Evolutionary conservation across 2,113 vertebrate species (phyloP).

Genomic region (Regulus satrapa): DNA sequence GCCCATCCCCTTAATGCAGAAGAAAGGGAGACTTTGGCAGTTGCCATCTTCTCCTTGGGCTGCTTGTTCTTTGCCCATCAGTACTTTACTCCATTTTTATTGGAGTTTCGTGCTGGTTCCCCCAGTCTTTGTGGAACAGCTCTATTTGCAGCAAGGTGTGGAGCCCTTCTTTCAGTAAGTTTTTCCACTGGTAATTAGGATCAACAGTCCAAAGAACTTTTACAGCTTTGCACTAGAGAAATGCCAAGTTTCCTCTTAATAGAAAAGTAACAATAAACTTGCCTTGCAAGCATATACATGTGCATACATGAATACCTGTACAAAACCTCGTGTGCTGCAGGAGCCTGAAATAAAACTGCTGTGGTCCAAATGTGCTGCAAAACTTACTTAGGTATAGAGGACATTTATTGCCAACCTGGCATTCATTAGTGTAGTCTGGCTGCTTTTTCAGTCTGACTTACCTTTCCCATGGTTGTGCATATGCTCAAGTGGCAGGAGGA

Average conservation of each 20-base stretch:
- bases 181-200: constrained; percentile 31
- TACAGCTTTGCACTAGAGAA: constrained; percentile 14
- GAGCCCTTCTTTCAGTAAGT: constrained; percentile 36
- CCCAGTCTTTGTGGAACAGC: not conserved
- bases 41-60: not conserved
- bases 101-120: not conserved
- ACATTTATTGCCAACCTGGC: not conserved
- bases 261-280: not conserved
- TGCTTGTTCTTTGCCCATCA: not conserved
- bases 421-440: not conserved
- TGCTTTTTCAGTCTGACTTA: not conserved
- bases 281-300: not conserved
- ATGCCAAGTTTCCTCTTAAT: constrained; percentile 5
- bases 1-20: not conserved
- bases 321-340: not conserved
- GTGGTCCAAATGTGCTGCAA: not conserved
- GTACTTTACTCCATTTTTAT: not conserved
- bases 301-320: not conserved
- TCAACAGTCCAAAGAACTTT: constrained; percentile 35
- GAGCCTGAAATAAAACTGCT: not conserved
- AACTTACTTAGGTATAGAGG: not conserved
- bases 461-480: not conserved
- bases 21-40: not conserved
- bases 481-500: not conserved
- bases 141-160: not conserved